Conservation (phyloP, 1,140 invertebrate genomes). For the Pseudomyrmex gracilis region DNA sequence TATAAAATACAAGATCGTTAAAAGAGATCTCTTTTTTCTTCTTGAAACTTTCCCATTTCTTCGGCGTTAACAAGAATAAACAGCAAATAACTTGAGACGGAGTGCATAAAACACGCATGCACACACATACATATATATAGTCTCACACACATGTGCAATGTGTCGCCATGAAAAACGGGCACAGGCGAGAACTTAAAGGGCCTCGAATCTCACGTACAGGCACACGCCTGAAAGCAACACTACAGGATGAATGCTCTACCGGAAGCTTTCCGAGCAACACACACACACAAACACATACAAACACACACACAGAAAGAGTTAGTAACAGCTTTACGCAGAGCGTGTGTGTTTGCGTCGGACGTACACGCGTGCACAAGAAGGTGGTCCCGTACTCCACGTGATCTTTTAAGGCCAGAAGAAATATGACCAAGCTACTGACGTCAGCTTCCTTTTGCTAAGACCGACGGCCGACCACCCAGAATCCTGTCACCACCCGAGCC, state of each 20-base stretch:
- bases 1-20: background rate
- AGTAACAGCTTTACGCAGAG: background rate
- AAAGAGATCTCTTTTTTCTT: background rate
- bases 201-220: background rate
- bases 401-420: slow-evolving; percentile 80
- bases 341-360: background rate
- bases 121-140: no score
- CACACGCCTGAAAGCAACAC: slow-evolving; percentile 22
- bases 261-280: slow-evolving; percentile 64
- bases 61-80: slow-evolving; percentile 27
- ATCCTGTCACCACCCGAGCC: slow-evolving; percentile 81
- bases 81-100: background rate
- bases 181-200: slow-evolving; percentile 2
- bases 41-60: background rate
- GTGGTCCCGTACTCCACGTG: slow-evolving; percentile 70
- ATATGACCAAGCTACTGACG: slow-evolving; percentile 80
- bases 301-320: slow-evolving; percentile 57
- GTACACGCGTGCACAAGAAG: slow-evolving; percentile 49
- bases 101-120: background rate
- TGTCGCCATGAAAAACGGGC: slow-evolving; percentile 25
- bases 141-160: background rate
- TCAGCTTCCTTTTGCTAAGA: slow-evolving; percentile 79
- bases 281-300: background rate
- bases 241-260: slow-evolving; percentile 36
- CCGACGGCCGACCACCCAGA: slow-evolving; percentile 83